These are phyloP conservation scores for Syrmaticus mikado DNA, from an alignment of 2,113 vertebrate genomes.

Conservation along the genomic window DNA sequence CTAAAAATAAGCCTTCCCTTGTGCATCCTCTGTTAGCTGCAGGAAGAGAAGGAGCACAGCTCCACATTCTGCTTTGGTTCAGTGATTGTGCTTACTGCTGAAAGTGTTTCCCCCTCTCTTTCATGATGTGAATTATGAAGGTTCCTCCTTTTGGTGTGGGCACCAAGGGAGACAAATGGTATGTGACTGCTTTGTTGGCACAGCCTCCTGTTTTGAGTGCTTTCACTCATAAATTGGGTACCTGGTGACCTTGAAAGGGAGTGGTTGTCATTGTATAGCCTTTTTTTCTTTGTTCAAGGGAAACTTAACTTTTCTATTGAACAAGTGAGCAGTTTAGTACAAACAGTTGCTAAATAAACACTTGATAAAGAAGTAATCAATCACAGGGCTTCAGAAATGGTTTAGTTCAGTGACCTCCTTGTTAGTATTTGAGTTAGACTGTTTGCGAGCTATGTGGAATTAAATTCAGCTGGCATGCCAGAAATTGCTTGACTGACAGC, in stretches of 20 bases:
- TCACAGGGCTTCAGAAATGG: neutral
- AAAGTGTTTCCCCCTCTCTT: neutral
- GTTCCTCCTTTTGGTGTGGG: constrained; percentile 4
- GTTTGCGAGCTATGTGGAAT: neutral
- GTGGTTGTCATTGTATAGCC: neutral
- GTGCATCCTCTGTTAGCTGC: constrained; percentile 21
- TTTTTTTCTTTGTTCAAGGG: neutral
- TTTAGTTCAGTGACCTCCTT: neutral
- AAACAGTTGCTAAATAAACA: neutral
- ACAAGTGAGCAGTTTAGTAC: neutral
- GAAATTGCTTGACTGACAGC: neutral
- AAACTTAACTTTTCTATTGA: neutral
- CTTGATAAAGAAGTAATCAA: neutral
- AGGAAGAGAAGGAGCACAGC: neutral
- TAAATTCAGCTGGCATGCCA: neutral
- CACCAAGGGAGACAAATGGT: neutral
- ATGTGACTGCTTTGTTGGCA: neutral
- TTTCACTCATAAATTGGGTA: neutral
- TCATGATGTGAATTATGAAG: neutral
- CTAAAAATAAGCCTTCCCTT: constrained; percentile 52
- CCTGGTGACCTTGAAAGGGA: constrained; percentile 45
- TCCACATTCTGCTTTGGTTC: neutral
- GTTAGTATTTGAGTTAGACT: neutral
- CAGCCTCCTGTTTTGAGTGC: neutral
- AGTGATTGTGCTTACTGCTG: neutral